Percentiles rank a stretch among this genome's conserved stretches.
These are phyloP conservation scores for Monomorium pharaonis DNA, from an alignment of 1,140 invertebrate species.

Conservation along the genomic window DNA sequence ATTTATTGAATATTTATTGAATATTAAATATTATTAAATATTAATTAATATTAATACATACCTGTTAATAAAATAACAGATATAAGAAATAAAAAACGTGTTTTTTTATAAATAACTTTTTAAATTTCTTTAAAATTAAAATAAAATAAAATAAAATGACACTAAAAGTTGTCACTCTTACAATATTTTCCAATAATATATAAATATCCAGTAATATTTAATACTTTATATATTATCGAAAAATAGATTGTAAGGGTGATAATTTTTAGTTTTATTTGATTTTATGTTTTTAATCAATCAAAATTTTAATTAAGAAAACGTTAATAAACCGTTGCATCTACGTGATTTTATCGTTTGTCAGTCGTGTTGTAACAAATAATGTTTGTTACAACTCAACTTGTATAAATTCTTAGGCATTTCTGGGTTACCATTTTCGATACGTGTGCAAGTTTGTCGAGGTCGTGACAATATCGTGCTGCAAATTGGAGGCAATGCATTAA, in stretches of 20 bases:
- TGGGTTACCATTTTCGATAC: slow-evolving; percentile 51
- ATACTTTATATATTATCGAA: background rate
- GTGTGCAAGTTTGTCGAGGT: slow-evolving; percentile 54
- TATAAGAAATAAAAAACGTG: too few relatives aligned
- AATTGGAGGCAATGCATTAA: slow-evolving; percentile 59
- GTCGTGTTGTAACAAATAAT: background rate
- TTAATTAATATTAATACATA: too few relatives aligned
- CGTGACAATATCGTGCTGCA: slow-evolving; percentile 57
- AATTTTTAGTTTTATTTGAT: background rate
- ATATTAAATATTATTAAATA: too few relatives aligned
- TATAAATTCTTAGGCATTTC: slow-evolving; percentile 30
- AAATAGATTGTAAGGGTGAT: background rate
- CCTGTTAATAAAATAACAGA: too few relatives aligned
- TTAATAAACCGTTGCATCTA: background rate
- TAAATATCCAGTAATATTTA: too few relatives aligned
- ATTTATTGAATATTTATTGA: too few relatives aligned
- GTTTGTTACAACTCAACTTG: background rate
- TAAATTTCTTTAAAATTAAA: too few relatives aligned
- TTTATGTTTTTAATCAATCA: background rate
- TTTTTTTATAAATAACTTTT: too few relatives aligned
- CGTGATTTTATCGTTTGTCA: background rate
- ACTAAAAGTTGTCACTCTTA: too few relatives aligned
- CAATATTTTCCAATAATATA: too few relatives aligned
- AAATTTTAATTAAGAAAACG: background rate
- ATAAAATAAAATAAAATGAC: too few relatives aligned